These are phyloP conservation scores for Trypoxylon attenuatum DNA, from an alignment of 2,888 invertebrate species.

Conservation along the genomic window DNA sequence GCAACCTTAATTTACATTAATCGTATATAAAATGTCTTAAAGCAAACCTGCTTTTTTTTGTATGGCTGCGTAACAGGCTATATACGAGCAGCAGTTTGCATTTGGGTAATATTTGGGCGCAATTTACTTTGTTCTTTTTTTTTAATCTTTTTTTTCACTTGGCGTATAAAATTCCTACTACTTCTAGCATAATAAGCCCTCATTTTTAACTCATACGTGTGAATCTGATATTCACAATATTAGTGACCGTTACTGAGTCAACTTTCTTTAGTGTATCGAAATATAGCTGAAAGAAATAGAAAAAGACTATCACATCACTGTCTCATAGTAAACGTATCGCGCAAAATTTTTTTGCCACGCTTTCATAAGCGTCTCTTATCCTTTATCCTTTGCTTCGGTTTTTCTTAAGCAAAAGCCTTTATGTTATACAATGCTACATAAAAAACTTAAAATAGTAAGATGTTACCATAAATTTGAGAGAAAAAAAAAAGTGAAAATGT, in stretches of 20 bases:
- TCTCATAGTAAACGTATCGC: neutral
- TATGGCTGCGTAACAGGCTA: conserved; percentile 31
- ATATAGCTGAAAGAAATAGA: conserved; percentile 23
- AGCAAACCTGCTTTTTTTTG: conserved; percentile 19
- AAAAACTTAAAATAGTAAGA: conserved; percentile 49
- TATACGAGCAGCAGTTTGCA: conserved; percentile 57
- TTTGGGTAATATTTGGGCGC: conserved; percentile 49
- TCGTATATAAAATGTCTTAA: conserved; percentile 40
- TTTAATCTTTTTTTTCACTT: conserved; percentile 16
- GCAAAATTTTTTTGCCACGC: neutral
- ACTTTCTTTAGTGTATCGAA: conserved; percentile 18
- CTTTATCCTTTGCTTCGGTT: conserved; percentile 9
- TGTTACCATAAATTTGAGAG: conserved; percentile 28
- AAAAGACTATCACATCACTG: conserved; percentile 21
- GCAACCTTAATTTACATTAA: conserved; percentile 28
- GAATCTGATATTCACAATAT: conserved; percentile 45
- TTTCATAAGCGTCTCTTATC: neutral
- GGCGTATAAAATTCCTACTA: conserved; percentile 44
- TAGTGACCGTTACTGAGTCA: conserved; percentile 27
- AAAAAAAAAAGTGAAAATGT: conserved; percentile 29
- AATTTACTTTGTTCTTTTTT: conserved; percentile 21
- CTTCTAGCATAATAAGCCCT: conserved; percentile 41
- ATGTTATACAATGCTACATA: conserved; percentile 44
- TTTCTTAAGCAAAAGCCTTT: conserved; percentile 18
- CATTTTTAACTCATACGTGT: conserved; percentile 23